Percentiles rank a stretch among this genome's conserved stretches.
Conservation (phyloP, 2,888 invertebrate species). For the Mimumesa dahlbomi region DNA sequence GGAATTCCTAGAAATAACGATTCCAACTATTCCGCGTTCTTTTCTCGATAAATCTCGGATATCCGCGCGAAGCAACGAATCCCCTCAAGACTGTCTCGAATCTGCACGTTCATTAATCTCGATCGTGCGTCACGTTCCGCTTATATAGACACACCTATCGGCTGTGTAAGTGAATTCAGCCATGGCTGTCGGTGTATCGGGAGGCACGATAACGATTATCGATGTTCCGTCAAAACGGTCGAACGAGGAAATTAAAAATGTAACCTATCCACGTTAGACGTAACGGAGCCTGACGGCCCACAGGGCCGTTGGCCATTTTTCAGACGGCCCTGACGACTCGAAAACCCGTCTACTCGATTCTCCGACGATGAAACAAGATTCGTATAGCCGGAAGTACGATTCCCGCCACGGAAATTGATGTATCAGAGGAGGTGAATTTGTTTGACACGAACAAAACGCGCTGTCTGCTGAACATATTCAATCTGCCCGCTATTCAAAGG, state of each 20-base stretch:
- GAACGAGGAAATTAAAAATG: constrained; percentile 68
- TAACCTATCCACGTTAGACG: constrained; percentile 53
- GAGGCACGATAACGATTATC: constrained; percentile 55
- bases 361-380: constrained; percentile 21
- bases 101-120: constrained; percentile 55
- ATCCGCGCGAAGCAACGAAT: constrained; percentile 33
- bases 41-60: constrained; percentile 47
- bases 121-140: constrained; percentile 48
- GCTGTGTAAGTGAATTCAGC: constrained; percentile 52
- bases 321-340: constrained; percentile 17
- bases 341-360: constrained; percentile 18
- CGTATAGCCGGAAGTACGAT: constrained; percentile 12
- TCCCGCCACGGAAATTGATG: constrained; percentile 36
- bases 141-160: constrained; percentile 35
- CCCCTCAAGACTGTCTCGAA: constrained; percentile 46
- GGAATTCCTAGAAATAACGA: no score
- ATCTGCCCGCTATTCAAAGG: neutral
- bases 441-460: neutral
- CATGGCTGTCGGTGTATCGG: constrained; percentile 44
- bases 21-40: no score
- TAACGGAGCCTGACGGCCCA: constrained; percentile 47
- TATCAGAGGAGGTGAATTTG: constrained; percentile 5
- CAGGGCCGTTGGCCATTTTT: constrained; percentile 47
- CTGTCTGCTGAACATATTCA: neutral
- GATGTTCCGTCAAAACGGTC: constrained; percentile 59